Evolutionary conservation across 30 jellyfish, hydroid and myxozoan species (phyloP), one percentile per base, ranked within the genome.

Genomic region (Cassiopea andromeda): DNA sequence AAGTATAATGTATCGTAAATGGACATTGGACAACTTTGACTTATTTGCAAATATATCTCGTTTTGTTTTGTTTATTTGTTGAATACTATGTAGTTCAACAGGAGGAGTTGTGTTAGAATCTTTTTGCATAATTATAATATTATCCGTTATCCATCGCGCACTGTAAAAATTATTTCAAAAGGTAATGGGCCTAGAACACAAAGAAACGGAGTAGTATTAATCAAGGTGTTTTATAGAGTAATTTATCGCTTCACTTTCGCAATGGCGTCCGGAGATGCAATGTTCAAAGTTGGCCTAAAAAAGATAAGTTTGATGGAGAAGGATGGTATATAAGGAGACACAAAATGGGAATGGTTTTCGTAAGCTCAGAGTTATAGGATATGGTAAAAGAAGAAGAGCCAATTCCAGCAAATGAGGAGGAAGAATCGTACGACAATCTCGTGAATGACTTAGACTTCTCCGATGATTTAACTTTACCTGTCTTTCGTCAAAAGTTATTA

Each of bases 31-130:
- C 68, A 75, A 43, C 49, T 75, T 19, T 13, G 46, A 44, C 38
- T 4, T 16, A 43, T 19, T 58, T 44, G 1, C 46, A 68, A 43
- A 6, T 75, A 49, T 38, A 43, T 38, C 46, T 44, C 46, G 68
- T 45, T 75, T 66, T 57, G 15, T 75, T 60, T 38, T 57, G 44
- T 75, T 75, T 73, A 60, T 73, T 73, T 27, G 38, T 27, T 27
- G 84, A 44, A 75, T 4, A 75, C 46, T 75, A 43, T 12, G 44
- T 44, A 9, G 49, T 75, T 75, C 69, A 75, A 46, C 84, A 44
- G 84, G 84, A 69, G 84, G 27, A 73, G 82, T 6, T 75, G 84
- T 44, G 44, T 75, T 75, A 75, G 84, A 75, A 38, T 75, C 19
- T 27, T 44, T 75, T 19, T 19, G 49, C 64, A 54, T 54, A 54